Evolutionary conservation across 2,113 vertebrate genomes (phyloP), one percentile per base, ranked within the genome.

Genomic region (Cyphomyrus plagiostoma): DNA sequence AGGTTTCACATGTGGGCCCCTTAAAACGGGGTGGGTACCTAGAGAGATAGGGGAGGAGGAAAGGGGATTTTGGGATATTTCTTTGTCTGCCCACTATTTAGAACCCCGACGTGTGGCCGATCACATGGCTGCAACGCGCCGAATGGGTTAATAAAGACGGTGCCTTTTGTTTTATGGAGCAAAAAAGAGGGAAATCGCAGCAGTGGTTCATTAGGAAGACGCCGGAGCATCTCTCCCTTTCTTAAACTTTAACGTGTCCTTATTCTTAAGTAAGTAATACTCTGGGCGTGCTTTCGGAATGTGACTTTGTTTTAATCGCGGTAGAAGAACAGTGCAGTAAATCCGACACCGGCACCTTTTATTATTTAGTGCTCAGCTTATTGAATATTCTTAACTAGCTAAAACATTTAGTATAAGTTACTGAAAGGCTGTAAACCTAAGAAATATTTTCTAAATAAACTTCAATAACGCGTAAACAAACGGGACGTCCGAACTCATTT

Each of bases 1-100:
- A 90, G 89, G 93, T 95, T 95, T 94, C 94, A 95, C n/a, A n/a
- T 52, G 80, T 91, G 92, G 92, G 93, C 93, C 93, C 93, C 93
- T 92, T 93, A 89, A 93, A 91, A 88, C 35, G 92, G 93, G 91
- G 58, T 91, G 91, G 93, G 92, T 91, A 91, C 87, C 92, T 92
- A 92, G 93, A 92, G 90, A 92, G 86, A 92, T 50, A 80, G 42
- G 88, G 90, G 87, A 74, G 88, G 62, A 89, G 89, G 89, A 56
- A 89, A 91, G 91, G 92, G 90, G 84, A 91, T 77, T 88, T 92
- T 88, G 92, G 94, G 93, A 91, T 90, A 91, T 53, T 82, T 95
- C 95, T 93, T 96, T 92, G 92, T 94, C 94, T 91, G 92, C 91
- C 89, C 48, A 21, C 87, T 39, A 77, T 90, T 89, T 91, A 83